phyloP scores from a whole-genome alignment of 2,797 vertebrate species.

The Macropodus opercularis region DNA sequence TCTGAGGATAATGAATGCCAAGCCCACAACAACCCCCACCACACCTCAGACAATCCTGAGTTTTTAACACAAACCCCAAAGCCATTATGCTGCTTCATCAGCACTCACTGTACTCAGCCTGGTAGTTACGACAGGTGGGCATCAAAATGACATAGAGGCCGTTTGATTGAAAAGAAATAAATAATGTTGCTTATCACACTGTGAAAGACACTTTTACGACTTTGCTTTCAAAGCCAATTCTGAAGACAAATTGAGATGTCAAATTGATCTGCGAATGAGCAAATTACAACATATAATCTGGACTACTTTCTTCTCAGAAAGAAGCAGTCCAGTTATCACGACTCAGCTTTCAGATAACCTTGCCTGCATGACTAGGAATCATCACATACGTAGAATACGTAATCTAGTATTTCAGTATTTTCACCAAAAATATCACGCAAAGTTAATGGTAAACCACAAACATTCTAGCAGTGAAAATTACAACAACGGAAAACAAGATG shows the following conservation, averaged over 20 bases:
- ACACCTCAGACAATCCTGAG: slow-evolving; percentile 1
- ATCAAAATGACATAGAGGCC: background rate
- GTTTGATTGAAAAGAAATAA: too few relatives aligned
- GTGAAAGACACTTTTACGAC: background rate
- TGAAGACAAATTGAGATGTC: background rate
- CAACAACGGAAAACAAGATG: slow-evolving; percentile 22
- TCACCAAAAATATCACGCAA: slow-evolving; percentile 5
- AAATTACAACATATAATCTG: background rate
- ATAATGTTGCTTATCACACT: background rate
- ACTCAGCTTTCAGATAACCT: too few relatives aligned
- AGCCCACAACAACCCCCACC: slow-evolving; percentile 18
- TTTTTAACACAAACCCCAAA: slow-evolving; percentile 35
- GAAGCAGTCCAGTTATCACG: too few relatives aligned
- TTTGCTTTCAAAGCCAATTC: background rate
- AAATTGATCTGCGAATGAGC: background rate
- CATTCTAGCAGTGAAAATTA: slow-evolving; percentile 7
- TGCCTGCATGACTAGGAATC: too few relatives aligned
- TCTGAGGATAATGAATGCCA: slow-evolving; percentile 52
- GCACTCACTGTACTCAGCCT: slow-evolving; percentile 16
- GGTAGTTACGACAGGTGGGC: slow-evolving; percentile 18
- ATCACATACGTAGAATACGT: too few relatives aligned
- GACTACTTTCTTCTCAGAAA: too few relatives aligned
- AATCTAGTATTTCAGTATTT: too few relatives aligned
- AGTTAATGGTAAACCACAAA: slow-evolving; percentile 9
- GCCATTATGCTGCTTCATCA: slow-evolving; percentile 30